Evolutionary conservation across 2,888 invertebrate species (phyloP).

Genomic region (Drosophila falleni): DNA sequence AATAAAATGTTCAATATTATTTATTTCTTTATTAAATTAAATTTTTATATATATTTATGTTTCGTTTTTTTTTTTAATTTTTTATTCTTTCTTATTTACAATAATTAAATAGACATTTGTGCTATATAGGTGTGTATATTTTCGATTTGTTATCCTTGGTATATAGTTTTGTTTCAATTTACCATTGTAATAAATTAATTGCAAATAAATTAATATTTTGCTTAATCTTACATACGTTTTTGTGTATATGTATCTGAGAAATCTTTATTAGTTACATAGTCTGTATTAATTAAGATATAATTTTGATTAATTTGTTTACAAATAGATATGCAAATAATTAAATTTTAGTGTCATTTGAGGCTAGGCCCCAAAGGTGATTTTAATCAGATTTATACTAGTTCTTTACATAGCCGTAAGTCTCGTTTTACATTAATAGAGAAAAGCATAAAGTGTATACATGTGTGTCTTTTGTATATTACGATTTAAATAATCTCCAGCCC

Average conservation of each 20-base stretch:
- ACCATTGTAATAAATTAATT: conserved; percentile 37
- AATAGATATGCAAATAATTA: conserved; percentile 70
- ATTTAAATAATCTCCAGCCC: conserved; percentile 77
- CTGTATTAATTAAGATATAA: conserved; percentile 41
- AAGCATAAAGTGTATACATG: conserved; percentile 16
- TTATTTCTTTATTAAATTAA: conserved; percentile 28
- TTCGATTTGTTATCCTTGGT: conserved; percentile 21
- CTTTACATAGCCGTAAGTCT: conserved; percentile 33
- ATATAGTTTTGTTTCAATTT: conserved; percentile 32
- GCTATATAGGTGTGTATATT: conserved; percentile 48
- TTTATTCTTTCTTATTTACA: conserved; percentile 66
- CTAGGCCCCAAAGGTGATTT: conserved; percentile 36
- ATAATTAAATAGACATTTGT: conserved; percentile 67
- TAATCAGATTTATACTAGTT: conserved; percentile 36
- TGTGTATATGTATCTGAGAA: conserved; percentile 11
- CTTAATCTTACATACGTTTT: conserved; percentile 18
- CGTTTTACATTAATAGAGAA: conserved; percentile 34
- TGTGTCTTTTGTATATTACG: conserved; percentile 23
- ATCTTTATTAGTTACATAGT: conserved; percentile 39
- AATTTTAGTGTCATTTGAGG: conserved; percentile 37
- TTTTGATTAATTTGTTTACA: conserved; percentile 68
- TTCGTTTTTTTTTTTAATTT: conserved; percentile 11
- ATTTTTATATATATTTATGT: not conserved
- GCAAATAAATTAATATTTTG: conserved; percentile 59
- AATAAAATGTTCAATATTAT: not conserved